Evolutionary conservation across 92 coral and sea anemone genomes (phyloP), one percentile per base, ranked within the genome.

Genomic region (Muricea muricata): DNA sequence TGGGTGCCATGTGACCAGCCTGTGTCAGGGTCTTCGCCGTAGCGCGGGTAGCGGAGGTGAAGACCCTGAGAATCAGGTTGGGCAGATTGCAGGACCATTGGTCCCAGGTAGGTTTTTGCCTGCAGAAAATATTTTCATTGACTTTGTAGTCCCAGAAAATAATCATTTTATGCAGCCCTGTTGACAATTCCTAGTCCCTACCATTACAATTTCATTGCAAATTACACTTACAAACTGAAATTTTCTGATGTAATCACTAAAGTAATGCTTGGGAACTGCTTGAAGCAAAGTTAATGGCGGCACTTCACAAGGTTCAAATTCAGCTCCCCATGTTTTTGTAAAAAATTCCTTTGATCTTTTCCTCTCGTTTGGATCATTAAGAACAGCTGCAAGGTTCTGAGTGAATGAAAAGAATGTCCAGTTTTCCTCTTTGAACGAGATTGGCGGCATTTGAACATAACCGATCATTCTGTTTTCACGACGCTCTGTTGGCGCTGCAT

Each of bases 251-350:
- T 93, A 96, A 55, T 96, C 97, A 48, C 87, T 92, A 82, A 93
- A 96, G 63, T 93, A 93, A 40, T 75, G 63, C 69, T 18, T 86
- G 26, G 97, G 98, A 26, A 95, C 85, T 0, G 84, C 65, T 21
- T 91, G 96, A 23, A 95, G 96, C 28, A 95, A 90, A 7, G 98
- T 95, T 40, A 95, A 94, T 4, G 94, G 89, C 15, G 98, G 98
- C 24, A 95, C 98, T 26, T 88, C 88, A 70, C 94, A 92, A 31
- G 96, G 97, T 29, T 81, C 88, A 85, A 95, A 95, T 11, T 95
- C 97, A 55, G 94, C 98, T 23, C 98, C 98, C 98, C 98, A 95
- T 20, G 96, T 85, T 87, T 84, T 90, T 28, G 97, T 95, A 28
- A 95, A 93, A 88, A 95, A 93, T 79, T 95, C 98, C 41, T 90